Percentiles rank a stretch among this genome's conserved stretches.
These are phyloP conservation scores for Apis dorsata DNA, from an alignment of 1,140 invertebrate species.

Conservation along the genomic window DNA sequence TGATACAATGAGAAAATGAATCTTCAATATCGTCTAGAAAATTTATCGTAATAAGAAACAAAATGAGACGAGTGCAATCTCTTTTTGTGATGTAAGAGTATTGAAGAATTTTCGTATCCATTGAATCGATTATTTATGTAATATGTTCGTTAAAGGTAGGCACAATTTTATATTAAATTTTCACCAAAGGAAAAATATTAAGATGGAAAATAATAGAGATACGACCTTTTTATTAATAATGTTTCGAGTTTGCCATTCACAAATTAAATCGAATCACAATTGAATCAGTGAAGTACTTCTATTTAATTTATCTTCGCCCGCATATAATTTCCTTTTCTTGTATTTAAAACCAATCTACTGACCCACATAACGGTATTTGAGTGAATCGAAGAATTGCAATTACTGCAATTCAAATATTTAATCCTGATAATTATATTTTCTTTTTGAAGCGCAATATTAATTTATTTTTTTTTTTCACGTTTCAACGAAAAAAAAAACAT, in stretches of 20 bases:
- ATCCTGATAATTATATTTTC: no score
- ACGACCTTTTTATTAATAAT: not conserved
- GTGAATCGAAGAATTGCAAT: not conserved
- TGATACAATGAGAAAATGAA: constrained; percentile 1
- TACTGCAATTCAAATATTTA: not conserved
- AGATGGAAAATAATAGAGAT: not conserved
- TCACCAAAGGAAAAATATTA: not conserved
- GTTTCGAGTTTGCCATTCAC: not conserved
- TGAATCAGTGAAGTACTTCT: constrained; percentile 8
- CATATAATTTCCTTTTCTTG: constrained; percentile 6
- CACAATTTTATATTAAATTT: not conserved
- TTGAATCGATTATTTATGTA: not conserved
- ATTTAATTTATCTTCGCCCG: constrained; percentile 23
- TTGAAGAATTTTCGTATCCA: not conserved
- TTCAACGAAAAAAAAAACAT: not conserved
- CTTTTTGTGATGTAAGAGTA: not conserved
- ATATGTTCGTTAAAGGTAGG: not conserved
- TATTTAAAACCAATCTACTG: not conserved
- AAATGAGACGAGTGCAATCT: not conserved
- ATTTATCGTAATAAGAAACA: not conserved
- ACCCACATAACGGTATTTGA: not conserved
- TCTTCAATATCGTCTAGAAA: not conserved
- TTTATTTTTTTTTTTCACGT: not conserved
- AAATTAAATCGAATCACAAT: not conserved
- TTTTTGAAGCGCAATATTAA: no score